phyloP scores from a whole-genome alignment of 2,888 invertebrate genomes.

The Stenichneumon culpator region DNA sequence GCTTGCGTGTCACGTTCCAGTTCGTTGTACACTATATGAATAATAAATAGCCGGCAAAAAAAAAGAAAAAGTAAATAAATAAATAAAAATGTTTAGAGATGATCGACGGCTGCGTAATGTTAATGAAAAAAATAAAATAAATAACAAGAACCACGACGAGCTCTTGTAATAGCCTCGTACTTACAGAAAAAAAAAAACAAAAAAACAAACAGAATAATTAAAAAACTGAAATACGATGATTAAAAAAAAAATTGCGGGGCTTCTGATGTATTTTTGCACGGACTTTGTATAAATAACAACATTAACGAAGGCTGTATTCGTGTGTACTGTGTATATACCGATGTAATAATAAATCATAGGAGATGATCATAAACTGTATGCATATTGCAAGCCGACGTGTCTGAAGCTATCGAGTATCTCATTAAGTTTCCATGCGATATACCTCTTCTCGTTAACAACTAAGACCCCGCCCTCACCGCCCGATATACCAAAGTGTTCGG shows the following conservation, averaged over 20 bases:
- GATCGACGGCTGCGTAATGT: conserved; percentile 1
- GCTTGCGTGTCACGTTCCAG: conserved; percentile 33
- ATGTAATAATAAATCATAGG: conserved; percentile 75
- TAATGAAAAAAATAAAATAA: conserved; percentile 1
- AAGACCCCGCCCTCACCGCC: not conserved
- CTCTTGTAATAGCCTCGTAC: conserved; percentile 45
- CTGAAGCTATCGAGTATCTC: conserved; percentile 34
- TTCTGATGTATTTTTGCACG: conserved; percentile 84
- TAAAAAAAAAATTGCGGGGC: conserved; percentile 72
- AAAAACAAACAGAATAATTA: conserved; percentile 14
- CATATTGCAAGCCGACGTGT: not conserved
- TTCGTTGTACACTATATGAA: conserved; percentile 43
- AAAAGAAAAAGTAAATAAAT: not conserved
- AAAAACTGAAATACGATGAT: conserved; percentile 45
- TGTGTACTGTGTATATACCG: conserved; percentile 76
- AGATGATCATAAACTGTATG: conserved; percentile 61
- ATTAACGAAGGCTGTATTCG: conserved; percentile 73
- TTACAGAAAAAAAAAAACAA: conserved; percentile 12
- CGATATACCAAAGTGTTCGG: conserved; percentile 44
- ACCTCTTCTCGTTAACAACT: conserved; percentile 50
- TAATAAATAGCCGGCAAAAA: conserved; percentile 11
- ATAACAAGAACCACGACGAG: conserved; percentile 37
- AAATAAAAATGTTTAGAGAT: conserved; percentile 27
- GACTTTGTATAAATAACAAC: conserved; percentile 83
- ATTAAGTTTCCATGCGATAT: conserved; percentile 35